These are phyloP conservation scores for Thyatira batis DNA, from an alignment of 2,888 invertebrate species.

Conservation along the genomic window DNA sequence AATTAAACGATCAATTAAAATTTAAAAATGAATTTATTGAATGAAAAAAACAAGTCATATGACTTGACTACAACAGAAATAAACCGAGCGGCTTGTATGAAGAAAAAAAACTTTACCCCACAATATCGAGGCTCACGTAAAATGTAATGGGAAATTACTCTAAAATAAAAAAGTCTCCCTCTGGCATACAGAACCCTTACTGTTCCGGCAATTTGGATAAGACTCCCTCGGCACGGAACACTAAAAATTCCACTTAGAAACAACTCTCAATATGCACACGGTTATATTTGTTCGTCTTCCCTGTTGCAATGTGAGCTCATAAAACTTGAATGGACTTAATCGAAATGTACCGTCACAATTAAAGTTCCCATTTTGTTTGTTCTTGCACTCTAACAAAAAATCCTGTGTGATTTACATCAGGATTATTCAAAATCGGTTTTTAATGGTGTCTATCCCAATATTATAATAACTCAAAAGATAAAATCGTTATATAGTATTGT, in stretches of 20 bases:
- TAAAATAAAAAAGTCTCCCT: constrained; percentile 74
- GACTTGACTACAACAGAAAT: neutral
- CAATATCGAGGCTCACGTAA: constrained; percentile 67
- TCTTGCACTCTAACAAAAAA: constrained; percentile 15
- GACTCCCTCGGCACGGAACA: constrained; percentile 63
- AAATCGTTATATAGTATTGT: constrained; percentile 7
- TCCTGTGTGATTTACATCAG: too few species aligned
- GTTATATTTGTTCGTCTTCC: constrained; percentile 47
- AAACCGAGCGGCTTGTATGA: constrained; percentile 17
- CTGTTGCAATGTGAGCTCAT: constrained; percentile 51
- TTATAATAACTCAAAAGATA: constrained; percentile 9
- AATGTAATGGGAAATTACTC: constrained; percentile 78
- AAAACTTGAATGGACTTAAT: constrained; percentile 64
- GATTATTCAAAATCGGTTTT: neutral
- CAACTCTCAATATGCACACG: constrained; percentile 67
- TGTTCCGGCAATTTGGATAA: constrained; percentile 76
- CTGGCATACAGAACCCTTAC: constrained; percentile 57
- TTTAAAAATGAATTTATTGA: neutral
- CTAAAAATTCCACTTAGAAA: constrained; percentile 73
- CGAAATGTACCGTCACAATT: constrained; percentile 35
- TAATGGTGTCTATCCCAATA: neutral
- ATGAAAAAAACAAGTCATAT: neutral
- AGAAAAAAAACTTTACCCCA: constrained; percentile 65
- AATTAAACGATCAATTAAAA: neutral
- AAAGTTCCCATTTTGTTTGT: constrained; percentile 13